Percentiles rank a stretch among this genome's conserved stretches.
phyloP scores from a whole-genome alignment of 2,888 invertebrate species.

The Andrena marginata region DNA sequence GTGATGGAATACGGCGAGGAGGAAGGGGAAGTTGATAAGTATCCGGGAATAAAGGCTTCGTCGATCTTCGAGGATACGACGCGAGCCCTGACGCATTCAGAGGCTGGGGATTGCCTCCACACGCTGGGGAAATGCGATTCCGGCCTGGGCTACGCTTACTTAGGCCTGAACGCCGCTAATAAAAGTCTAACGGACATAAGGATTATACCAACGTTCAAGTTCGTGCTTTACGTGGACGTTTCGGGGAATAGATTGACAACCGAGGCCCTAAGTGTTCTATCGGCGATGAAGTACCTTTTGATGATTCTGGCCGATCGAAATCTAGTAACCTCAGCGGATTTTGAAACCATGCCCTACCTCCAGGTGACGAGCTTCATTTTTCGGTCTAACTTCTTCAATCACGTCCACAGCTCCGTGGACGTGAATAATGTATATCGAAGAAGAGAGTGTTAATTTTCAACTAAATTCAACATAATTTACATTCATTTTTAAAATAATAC shows the following conservation, averaged over 20 bases:
- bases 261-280: conserved; percentile 85
- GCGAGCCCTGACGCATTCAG: conserved; percentile 79
- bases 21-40: conserved; percentile 25
- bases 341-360: conserved; percentile 87
- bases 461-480: not conserved
- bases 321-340: conserved; percentile 84
- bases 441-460: not conserved
- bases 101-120: conserved; percentile 84
- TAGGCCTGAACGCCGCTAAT: conserved; percentile 86
- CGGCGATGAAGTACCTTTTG: conserved; percentile 86
- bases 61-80: not conserved
- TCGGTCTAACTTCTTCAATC: not conserved
- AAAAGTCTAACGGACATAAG: conserved; percentile 86
- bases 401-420: not conserved
- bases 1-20: conserved; percentile 1
- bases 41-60: not conserved
- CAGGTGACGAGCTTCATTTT: conserved; percentile 72
- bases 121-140: conserved; percentile 86
- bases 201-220: conserved; percentile 86
- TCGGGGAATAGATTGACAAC: conserved; percentile 86
- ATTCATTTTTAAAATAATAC: too few species aligned
- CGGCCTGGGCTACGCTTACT: conserved; percentile 87
- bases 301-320: conserved; percentile 88
- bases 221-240: conserved; percentile 87
- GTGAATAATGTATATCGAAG: not conserved